Percentiles rank a stretch among this genome's conserved stretches.
phyloP scores from a whole-genome alignment of 2,888 invertebrate genomes.

The Craniophora ligustri region DNA sequence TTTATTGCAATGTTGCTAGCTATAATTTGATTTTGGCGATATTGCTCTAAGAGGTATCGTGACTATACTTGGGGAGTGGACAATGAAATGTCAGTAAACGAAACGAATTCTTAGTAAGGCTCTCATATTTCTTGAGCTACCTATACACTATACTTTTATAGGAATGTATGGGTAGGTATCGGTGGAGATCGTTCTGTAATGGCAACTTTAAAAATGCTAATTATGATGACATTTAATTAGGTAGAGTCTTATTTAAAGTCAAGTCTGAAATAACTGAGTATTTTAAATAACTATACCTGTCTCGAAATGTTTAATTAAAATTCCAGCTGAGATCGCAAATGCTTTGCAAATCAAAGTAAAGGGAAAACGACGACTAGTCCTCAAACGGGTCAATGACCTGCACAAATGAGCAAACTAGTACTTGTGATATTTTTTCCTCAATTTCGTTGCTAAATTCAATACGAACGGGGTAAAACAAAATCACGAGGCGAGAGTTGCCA shows the following conservation, averaged over 20 bases:
- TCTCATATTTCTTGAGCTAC: slow-evolving; percentile 6
- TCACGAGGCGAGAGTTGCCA: slow-evolving; percentile 69
- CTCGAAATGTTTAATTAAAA: not conserved
- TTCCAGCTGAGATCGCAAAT: slow-evolving; percentile 5
- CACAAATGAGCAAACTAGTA: slow-evolving; percentile 40
- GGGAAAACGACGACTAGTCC: slow-evolving; percentile 23
- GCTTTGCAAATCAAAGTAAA: slow-evolving; percentile 28
- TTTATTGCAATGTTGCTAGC: slow-evolving; percentile 51
- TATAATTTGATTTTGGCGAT: slow-evolving; percentile 56
- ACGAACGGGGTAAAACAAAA: slow-evolving; percentile 70
- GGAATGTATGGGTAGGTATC: too few species aligned
- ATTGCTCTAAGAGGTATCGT: slow-evolving; percentile 43
- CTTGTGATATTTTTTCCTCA: slow-evolving; percentile 28
- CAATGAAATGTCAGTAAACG: slow-evolving; percentile 38
- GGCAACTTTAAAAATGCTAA: too few species aligned
- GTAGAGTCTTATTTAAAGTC: not conserved
- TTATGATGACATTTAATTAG: too few species aligned
- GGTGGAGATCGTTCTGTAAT: too few species aligned
- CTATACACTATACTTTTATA: not conserved
- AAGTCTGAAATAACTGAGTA: not conserved
- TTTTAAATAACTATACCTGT: not conserved
- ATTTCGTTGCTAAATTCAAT: slow-evolving; percentile 59
- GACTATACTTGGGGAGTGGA: slow-evolving; percentile 43
- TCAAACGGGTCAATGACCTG: slow-evolving; percentile 40
- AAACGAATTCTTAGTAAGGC: slow-evolving; percentile 11